Evolutionary conservation across 1,140 invertebrate genomes (phyloP).

Genomic region (Fopius arisanus): DNA sequence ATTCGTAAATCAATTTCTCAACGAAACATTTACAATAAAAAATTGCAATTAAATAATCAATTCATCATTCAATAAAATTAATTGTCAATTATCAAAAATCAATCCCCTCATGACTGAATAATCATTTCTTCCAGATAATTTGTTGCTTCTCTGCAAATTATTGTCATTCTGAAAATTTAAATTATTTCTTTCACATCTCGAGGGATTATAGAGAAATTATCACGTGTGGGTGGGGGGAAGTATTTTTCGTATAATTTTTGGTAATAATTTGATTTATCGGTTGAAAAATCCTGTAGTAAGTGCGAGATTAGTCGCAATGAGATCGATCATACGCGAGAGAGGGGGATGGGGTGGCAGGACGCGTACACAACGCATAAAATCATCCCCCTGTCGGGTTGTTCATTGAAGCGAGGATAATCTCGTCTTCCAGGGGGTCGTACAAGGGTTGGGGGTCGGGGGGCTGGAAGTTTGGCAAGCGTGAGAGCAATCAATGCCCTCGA

Average conservation of each 20-base stretch:
- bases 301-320: constrained; percentile 22
- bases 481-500: constrained; percentile 49
- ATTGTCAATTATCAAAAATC: too few species aligned
- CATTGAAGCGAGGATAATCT: constrained; percentile 54
- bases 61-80: too few species aligned
- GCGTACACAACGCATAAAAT: constrained; percentile 23
- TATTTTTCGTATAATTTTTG: neutral
- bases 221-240: too few species aligned
- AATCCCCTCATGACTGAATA: too few species aligned
- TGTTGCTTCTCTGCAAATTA: too few species aligned
- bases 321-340: constrained; percentile 20
- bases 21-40: too few species aligned
- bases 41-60: too few species aligned
- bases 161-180: too few species aligned
- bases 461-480: constrained; percentile 31
- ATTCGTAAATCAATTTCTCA: too few species aligned
- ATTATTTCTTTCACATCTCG: too few species aligned
- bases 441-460: constrained; percentile 5
- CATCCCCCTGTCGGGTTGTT: constrained; percentile 26
- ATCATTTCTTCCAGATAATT: too few species aligned
- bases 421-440: constrained; percentile 40
- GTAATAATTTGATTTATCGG: neutral
- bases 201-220: too few species aligned
- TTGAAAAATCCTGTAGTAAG: neutral
- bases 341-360: neutral